A percentile compares a stretch with the other conserved stretches of the same genome.
Evolutionary conservation across 2,888 invertebrate genomes (phyloP).

Genomic region (Sialis lutaria): DNA sequence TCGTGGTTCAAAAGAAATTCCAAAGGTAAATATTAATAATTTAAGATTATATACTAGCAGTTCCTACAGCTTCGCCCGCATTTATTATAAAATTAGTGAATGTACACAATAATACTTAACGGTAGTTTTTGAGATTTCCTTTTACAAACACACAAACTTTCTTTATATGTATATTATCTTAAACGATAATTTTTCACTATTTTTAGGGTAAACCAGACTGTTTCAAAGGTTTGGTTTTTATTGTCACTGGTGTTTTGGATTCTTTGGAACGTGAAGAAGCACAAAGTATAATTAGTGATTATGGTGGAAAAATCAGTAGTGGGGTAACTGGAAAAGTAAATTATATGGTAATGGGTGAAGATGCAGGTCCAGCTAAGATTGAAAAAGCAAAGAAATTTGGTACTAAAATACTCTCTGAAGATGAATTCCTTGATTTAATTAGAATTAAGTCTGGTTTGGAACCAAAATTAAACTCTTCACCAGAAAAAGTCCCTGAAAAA

Average conservation of each 20-base stretch:
- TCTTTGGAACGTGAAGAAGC: conserved; percentile 74
- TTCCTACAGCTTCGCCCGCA: too few species aligned
- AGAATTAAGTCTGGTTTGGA: conserved; percentile 32
- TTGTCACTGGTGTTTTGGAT: conserved; percentile 76
- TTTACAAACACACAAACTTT: background rate
- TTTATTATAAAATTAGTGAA: too few species aligned
- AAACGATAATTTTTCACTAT: conserved; percentile 2
- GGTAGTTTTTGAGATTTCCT: background rate
- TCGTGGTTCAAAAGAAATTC: conserved; percentile 68
- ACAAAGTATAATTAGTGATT: conserved; percentile 50
- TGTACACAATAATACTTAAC: background rate
- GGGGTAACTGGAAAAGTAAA: conserved; percentile 49
- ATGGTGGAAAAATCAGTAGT: conserved; percentile 63
- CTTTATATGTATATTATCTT: background rate
- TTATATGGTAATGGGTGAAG: conserved; percentile 71
- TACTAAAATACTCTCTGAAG: conserved; percentile 62
- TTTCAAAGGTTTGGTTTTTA: conserved; percentile 48
- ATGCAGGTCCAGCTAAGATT: conserved; percentile 71
- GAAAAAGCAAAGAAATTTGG: conserved; percentile 53
- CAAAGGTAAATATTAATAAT: conserved; percentile 39
- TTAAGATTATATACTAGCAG: too few species aligned
- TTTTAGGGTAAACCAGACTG: conserved; percentile 51
- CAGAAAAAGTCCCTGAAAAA: conserved; percentile 4
- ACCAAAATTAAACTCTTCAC: conserved; percentile 13
- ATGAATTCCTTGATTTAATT: conserved; percentile 67